These are phyloP conservation scores for Callionymus lyra DNA, from an alignment of 2,113 vertebrate species.

Conservation along the genomic window DNA sequence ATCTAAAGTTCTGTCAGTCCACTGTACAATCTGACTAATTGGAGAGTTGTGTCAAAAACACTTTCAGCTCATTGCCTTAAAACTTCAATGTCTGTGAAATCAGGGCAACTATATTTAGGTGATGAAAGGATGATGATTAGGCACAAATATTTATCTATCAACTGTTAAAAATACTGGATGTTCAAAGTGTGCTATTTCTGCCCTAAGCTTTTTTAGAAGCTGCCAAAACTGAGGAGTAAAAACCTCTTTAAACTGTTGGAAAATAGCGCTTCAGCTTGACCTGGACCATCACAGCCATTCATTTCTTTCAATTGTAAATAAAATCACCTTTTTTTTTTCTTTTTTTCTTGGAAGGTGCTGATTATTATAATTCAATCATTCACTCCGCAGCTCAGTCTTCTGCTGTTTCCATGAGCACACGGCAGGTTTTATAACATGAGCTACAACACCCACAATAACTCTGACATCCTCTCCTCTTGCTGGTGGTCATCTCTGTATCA, in stretches of 20 bases:
- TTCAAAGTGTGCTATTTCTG: background rate
- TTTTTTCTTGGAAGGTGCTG: no score
- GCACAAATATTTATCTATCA: background rate
- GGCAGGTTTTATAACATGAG: background rate
- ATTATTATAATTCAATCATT: no score
- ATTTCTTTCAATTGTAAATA: no score
- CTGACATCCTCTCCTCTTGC: background rate
- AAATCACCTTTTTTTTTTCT: no score
- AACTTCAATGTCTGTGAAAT: background rate
- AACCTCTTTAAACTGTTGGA: no score
- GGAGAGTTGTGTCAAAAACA: background rate
- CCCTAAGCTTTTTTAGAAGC: background rate
- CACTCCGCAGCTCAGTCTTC: no score
- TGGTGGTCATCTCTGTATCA: background rate
- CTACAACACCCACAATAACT: background rate
- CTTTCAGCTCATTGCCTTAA: background rate
- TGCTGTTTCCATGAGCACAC: no score
- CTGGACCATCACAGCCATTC: no score
- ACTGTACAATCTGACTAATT: background rate
- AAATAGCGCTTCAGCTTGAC: no score
- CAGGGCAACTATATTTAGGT: background rate
- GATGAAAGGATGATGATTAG: constrained; percentile 2
- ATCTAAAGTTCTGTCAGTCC: no score
- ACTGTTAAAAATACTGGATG: background rate
- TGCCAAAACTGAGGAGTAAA: no score